A percentile compares a stretch with the other conserved stretches of the same genome.
Evolutionary conservation across 2,888 invertebrate species (phyloP).

Genomic region (Melitaea athalia): DNA sequence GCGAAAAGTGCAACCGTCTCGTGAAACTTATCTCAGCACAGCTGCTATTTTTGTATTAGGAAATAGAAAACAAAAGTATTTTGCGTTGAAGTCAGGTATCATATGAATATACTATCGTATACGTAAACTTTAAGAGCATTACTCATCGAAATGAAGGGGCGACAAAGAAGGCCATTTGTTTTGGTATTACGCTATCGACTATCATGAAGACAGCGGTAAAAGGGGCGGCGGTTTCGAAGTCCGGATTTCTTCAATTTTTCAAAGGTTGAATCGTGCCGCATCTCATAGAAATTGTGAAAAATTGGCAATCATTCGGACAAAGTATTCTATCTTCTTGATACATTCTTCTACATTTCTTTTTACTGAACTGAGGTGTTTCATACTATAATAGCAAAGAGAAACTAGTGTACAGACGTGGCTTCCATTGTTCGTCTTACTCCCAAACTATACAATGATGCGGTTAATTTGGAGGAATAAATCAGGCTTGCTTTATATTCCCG

Average conservation of each 20-base stretch:
- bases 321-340: conserved; percentile 2
- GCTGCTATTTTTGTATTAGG: conserved; percentile 42
- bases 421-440: conserved; percentile 31
- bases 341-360: not conserved
- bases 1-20: conserved; percentile 50
- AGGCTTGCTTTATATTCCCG: conserved; percentile 75
- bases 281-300: conserved; percentile 15
- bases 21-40: conserved; percentile 50
- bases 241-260: conserved; percentile 58
- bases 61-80: conserved; percentile 9
- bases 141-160: conserved; percentile 68
- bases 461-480: conserved; percentile 73
- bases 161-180: conserved; percentile 73
- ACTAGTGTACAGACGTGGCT: conserved; percentile 33
- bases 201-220: conserved; percentile 50
- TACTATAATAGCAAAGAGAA: not conserved
- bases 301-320: not conserved
- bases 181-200: conserved; percentile 73
- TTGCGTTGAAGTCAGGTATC: not conserved
- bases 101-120: conserved; percentile 16
- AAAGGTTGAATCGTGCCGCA: conserved; percentile 45
- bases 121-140: conserved; percentile 56
- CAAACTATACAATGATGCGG: conserved; percentile 55
- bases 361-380: not conserved
- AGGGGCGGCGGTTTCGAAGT: conserved; percentile 47